Conservation (phyloP, 1,140 invertebrate species). For the Nomia melanderi region DNA sequence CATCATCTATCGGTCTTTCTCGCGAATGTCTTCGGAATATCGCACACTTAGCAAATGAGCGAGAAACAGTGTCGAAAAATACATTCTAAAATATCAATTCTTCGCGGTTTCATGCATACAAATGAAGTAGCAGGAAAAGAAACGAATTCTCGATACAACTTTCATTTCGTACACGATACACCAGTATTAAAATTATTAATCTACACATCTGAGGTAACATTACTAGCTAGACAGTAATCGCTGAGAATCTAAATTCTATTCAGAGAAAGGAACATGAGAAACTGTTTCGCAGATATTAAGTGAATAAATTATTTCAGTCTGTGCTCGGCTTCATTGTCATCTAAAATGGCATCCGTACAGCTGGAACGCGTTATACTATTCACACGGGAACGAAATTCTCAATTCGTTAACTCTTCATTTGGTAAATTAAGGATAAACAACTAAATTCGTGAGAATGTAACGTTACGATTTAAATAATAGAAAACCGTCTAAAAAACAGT, state of each 20-base stretch:
- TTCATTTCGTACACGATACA: slow-evolving; percentile 21
- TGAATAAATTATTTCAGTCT: slow-evolving; percentile 58
- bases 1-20: not conserved
- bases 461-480: not conserved
- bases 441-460: not conserved
- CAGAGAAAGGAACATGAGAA: slow-evolving; percentile 47
- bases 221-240: slow-evolving; percentile 24
- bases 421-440: not conserved
- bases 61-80: not conserved
- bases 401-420: slow-evolving; percentile 5
- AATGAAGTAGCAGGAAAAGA: not conserved
- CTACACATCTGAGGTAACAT: slow-evolving; percentile 30
- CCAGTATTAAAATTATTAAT: slow-evolving; percentile 23
- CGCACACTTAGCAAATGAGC: not conserved
- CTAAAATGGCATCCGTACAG: not conserved
- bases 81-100: too few species aligned
- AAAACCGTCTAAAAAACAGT: not conserved
- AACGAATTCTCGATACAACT: not conserved
- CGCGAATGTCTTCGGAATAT: not conserved
- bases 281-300: slow-evolving; percentile 29
- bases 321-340: slow-evolving; percentile 17
- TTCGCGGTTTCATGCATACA: not conserved
- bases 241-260: slow-evolving; percentile 35
- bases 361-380: not conserved
- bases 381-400: not conserved